Conservation (phyloP, 2,888 invertebrate genomes). For the Dolichopus griseipennis region DNA sequence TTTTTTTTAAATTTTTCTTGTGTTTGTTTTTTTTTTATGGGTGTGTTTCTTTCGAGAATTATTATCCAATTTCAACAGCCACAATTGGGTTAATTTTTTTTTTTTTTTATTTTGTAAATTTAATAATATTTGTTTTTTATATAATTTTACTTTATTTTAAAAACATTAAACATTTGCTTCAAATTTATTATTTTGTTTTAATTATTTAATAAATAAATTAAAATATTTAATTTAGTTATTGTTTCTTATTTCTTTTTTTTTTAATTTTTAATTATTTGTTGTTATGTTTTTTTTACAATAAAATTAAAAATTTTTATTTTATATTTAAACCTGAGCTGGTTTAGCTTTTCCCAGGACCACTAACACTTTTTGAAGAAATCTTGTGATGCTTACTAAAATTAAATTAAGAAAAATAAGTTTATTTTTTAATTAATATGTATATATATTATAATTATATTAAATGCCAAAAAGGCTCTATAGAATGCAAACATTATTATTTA, state of each 20-base stretch:
- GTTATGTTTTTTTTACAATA: not conserved
- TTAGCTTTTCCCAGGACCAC: conserved; percentile 66
- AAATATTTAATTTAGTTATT: not conserved
- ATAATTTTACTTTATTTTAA: not conserved
- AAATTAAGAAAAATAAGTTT: conserved; percentile 12
- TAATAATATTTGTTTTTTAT: not conserved
- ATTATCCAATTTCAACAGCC: conserved; percentile 3
- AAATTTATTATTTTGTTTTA: not conserved
- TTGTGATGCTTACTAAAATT: conserved; percentile 53
- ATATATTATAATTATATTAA: too few species aligned
- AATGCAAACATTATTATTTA: not conserved
- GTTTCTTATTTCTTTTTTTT: too few species aligned
- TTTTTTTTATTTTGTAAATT: not conserved
- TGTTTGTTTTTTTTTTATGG: not conserved
- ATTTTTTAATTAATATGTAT: not conserved
- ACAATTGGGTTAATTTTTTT: not conserved
- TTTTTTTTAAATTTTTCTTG: not conserved
- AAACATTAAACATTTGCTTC: too few species aligned
- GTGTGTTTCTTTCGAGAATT: not conserved
- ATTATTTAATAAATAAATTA: not conserved
- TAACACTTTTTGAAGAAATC: conserved; percentile 59
- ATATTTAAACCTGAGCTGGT: conserved; percentile 56
- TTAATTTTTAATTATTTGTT: not conserved
- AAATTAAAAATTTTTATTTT: not conserved
- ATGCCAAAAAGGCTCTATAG: too few species aligned